A percentile compares a stretch with the other conserved stretches of the same genome.
Evolutionary conservation across 2,113 vertebrate genomes (phyloP).

Genomic region (Zapus hudsonius): DNA sequence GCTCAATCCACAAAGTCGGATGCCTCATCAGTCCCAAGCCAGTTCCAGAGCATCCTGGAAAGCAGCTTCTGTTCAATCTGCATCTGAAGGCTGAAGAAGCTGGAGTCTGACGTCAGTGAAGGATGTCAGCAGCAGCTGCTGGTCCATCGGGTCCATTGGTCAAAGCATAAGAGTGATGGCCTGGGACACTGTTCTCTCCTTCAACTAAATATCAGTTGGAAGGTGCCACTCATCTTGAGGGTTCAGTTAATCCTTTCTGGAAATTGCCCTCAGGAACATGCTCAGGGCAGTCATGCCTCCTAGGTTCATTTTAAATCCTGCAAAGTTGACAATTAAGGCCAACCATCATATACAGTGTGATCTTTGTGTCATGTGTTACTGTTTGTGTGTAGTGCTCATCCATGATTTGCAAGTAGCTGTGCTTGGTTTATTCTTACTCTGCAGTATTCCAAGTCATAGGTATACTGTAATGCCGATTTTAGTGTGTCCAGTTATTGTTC

Average conservation of each 20-base stretch:
- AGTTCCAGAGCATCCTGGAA: too few relatives aligned
- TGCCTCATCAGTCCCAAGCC: background rate
- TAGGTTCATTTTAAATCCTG: background rate
- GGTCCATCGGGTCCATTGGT: background rate
- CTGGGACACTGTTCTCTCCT: background rate
- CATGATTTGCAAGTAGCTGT: background rate
- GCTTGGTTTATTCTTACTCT: background rate
- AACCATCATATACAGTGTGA: background rate
- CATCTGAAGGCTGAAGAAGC: background rate
- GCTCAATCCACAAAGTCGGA: background rate
- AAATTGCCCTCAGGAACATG: background rate
- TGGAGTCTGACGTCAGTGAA: background rate
- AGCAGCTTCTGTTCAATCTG: background rate
- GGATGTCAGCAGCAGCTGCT: too few relatives aligned
- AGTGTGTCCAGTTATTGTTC: background rate
- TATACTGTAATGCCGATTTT: background rate
- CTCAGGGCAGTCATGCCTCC: background rate
- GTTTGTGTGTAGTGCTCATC: background rate
- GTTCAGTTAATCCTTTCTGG: background rate
- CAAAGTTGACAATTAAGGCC: background rate
- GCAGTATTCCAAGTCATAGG: background rate
- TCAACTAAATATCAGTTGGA: background rate
- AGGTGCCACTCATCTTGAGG: background rate
- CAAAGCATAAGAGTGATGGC: background rate
- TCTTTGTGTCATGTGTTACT: background rate